Evolutionary conservation across 1,140 invertebrate species (phyloP).

Genomic region (Ectropis grisescens): DNA sequence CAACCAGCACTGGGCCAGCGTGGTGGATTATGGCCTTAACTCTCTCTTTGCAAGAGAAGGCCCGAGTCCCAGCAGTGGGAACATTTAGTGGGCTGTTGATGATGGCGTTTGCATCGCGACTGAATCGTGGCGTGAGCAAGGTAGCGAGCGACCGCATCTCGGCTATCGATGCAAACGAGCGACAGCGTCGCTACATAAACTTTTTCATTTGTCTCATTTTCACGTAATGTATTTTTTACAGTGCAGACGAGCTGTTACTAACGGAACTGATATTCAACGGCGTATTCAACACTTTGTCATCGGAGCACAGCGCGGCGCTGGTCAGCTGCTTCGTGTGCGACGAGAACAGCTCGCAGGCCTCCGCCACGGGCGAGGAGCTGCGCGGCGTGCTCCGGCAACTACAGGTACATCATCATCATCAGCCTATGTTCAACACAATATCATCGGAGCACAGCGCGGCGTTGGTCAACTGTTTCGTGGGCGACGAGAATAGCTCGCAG

Average conservation of each 20-base stretch:
- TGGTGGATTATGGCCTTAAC: no score
- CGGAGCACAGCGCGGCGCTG: conserved; percentile 88
- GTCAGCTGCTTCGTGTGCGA: conserved; percentile 98
- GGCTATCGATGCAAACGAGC: no score
- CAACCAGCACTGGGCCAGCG: no score
- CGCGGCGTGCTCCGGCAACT: conserved; percentile 88
- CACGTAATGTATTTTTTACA: conserved; percentile 37
- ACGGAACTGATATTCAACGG: conserved; percentile 99
- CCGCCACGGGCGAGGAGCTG: conserved; percentile 89
- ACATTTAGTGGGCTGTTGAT: no score
- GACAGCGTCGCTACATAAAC: no score
- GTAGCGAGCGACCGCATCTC: no score
- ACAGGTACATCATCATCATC: conserved; percentile 74
- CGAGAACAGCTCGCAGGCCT: conserved; percentile 89
- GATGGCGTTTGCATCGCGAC: no score
- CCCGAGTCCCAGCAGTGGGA: no score
- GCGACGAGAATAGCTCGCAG: conserved; percentile 93
- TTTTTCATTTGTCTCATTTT: no score
- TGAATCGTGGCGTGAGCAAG: no score
- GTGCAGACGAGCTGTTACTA: conserved; percentile 96
- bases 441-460: conserved; percentile 87
- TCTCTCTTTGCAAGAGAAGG: no score
- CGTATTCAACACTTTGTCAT: conserved; percentile 89
- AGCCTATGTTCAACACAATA: conserved; percentile 89
- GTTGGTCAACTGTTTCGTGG: conserved; percentile 96